Base-by-base conservation (phyloP, 2,113 vertebrate species). In the Oreochromis spilurus region DNA sequence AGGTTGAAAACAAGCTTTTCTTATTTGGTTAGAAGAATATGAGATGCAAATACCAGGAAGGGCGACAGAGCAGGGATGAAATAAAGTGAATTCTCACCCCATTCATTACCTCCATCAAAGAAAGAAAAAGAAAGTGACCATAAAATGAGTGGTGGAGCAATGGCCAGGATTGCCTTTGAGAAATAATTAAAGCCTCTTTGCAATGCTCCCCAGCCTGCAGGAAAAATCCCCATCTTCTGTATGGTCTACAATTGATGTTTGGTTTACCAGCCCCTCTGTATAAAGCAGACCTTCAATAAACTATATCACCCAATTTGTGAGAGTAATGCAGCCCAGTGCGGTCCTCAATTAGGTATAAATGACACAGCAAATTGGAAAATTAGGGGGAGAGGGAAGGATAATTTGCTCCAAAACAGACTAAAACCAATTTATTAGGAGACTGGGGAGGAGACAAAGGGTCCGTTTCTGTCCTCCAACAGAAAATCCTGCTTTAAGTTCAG, bases 361-460 rank as follows among this genome's bases (percentile, higher is more conserved):
- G 95, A 97, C 94, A 96, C 91, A 96, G 96, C 95, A 96, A 96
- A 97, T 97, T 96, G 96, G 94, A 96, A 96, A 97, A 97, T 96
- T 96, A 97, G 95, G 93, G 92, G 88, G 93, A 94, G 95, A 95
- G 96, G 95, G 95, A 93, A 93, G 94, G 93, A 94, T 96, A 96
- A 97, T 96, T 96, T 95, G 94, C 94, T 95, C 90, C 93, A 93
- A 97, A 97, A 96, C 92, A 94, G 95, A 85, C 94, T 96, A 95
- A 96, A 96, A 96, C 94, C 95, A 96, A 97, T 97, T 97, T 93
- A 97, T 96, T 97, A 96, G 84, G 77, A 93, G 84, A 91, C 78
- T 77, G 88, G 89, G 89, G 79, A 88, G 92, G 88, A 94, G 91
- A 91, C 88, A 90, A 93, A 91, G 89, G 92, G 89, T 92, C 82